Percentiles rank a stretch among this genome's conserved stretches.
Conservation (phyloP, 2,797 vertebrate species). For the Acrossocheilus fasciatus region DNA sequence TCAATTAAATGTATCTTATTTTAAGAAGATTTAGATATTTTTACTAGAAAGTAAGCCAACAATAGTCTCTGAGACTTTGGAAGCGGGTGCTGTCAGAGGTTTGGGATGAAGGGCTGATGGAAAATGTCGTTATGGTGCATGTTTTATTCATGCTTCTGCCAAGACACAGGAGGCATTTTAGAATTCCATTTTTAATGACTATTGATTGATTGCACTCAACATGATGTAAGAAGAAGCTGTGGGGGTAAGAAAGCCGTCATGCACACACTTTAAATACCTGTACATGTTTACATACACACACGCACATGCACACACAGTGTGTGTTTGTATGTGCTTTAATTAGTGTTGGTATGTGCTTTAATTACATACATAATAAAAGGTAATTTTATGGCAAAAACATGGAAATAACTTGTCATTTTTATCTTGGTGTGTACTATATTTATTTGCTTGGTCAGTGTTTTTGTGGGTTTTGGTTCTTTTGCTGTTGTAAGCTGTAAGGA, state of each 20-base stretch:
- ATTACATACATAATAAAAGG: too few relatives aligned
- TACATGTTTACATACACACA: neutral
- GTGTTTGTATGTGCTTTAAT: too few relatives aligned
- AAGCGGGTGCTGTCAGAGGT: constrained; percentile 13
- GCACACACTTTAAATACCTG: neutral
- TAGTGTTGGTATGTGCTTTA: too few relatives aligned
- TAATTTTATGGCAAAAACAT: too few relatives aligned
- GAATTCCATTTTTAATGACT: constrained; percentile 80
- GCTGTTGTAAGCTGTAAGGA: too few relatives aligned
- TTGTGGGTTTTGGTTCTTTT: too few relatives aligned
- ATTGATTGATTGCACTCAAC: constrained; percentile 71
- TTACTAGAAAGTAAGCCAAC: neutral
- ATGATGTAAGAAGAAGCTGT: constrained; percentile 32
- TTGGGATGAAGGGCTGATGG: constrained; percentile 46
- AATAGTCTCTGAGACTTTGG: neutral
- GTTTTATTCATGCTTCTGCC: constrained; percentile 79
- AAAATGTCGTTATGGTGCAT: constrained; percentile 65
- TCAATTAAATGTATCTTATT: neutral
- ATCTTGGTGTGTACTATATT: too few relatives aligned
- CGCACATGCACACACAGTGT: too few relatives aligned
- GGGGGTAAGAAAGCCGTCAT: neutral
- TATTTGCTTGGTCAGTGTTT: too few relatives aligned
- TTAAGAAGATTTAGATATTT: constrained; percentile 2
- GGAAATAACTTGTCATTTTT: too few relatives aligned
- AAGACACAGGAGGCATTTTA: constrained; percentile 74